Evolutionary conservation across 2,797 vertebrate species (phyloP).

Genomic region (Brachyalestes nurse): DNA sequence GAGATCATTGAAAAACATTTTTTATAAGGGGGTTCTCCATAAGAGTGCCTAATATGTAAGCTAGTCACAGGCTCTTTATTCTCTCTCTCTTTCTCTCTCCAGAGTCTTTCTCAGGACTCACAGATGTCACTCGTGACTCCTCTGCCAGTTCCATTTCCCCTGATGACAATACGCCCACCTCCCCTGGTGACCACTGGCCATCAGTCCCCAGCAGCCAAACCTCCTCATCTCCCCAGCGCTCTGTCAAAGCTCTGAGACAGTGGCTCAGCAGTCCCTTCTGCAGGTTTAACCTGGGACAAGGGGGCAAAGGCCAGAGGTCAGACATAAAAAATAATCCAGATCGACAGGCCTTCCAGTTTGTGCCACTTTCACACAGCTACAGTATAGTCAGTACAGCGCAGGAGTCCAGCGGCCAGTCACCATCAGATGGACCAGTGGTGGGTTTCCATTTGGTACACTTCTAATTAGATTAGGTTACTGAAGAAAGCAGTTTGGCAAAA

Average conservation of each 20-base stretch:
- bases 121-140: slow-evolving; percentile 77
- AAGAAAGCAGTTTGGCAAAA: no score
- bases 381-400: background rate
- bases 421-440: slow-evolving; percentile 46
- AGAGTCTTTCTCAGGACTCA: slow-evolving; percentile 84
- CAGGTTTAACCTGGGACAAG: slow-evolving; percentile 74
- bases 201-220: slow-evolving; percentile 74
- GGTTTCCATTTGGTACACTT: background rate
- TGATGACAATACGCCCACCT: slow-evolving; percentile 19
- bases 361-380: slow-evolving; percentile 32
- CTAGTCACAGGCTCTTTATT: background rate
- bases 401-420: slow-evolving; percentile 3
- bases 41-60: background rate
- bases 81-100: slow-evolving; percentile 14
- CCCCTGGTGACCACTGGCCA: slow-evolving; percentile 1
- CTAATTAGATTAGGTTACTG: background rate
- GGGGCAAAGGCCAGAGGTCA: slow-evolving; percentile 67
- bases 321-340: slow-evolving; percentile 30
- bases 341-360: background rate
- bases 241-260: slow-evolving; percentile 84
- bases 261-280: slow-evolving; percentile 87
- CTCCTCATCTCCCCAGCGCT: slow-evolving; percentile 71
- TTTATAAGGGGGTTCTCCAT: no score
- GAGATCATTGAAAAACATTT: no score
- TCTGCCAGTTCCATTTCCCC: slow-evolving; percentile 69